phyloP scores from a whole-genome alignment of 1,140 invertebrate genomes.

The Hesperophylax magnus region DNA sequence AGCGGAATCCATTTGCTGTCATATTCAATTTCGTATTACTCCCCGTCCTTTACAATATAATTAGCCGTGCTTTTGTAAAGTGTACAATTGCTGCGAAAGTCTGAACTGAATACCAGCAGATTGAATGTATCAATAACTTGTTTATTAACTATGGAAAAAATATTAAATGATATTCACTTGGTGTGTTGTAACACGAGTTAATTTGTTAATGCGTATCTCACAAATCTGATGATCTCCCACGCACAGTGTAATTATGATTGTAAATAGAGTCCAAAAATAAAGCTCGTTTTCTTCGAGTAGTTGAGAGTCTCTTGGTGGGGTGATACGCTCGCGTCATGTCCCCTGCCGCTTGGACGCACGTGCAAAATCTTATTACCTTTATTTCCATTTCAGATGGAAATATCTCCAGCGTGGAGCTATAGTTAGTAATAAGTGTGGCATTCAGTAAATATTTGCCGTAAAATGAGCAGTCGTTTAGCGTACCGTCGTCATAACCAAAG shows the following conservation, averaged over 20 bases:
- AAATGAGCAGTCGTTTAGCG: background rate
- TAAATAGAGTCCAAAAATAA: background rate
- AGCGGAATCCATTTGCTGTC: background rate
- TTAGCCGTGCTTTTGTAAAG: background rate
- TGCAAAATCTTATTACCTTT: conserved; percentile 3
- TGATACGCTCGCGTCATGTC: background rate
- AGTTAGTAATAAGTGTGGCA: background rate
- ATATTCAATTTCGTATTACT: conserved; percentile 12
- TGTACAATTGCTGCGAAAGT: too few species aligned
- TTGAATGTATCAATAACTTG: too few species aligned
- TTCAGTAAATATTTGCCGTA: conserved; percentile 15
- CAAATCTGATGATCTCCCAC: background rate
- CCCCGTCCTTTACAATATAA: conserved; percentile 12
- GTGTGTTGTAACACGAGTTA: too few species aligned
- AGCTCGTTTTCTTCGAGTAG: background rate
- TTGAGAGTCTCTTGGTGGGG: background rate
- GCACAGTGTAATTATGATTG: background rate
- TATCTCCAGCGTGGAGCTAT: conserved; percentile 11
- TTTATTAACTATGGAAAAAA: too few species aligned
- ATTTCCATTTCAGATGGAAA: conserved; percentile 3
- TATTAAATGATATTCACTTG: too few species aligned
- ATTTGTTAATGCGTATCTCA: background rate
- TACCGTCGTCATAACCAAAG: background rate
- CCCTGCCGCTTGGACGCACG: background rate
- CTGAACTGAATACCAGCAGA: too few species aligned